Evolutionary conservation across 1,140 invertebrate species (phyloP), one percentile per base, ranked within the genome.

Genomic region (Oryzaephilus surinamensis): DNA sequence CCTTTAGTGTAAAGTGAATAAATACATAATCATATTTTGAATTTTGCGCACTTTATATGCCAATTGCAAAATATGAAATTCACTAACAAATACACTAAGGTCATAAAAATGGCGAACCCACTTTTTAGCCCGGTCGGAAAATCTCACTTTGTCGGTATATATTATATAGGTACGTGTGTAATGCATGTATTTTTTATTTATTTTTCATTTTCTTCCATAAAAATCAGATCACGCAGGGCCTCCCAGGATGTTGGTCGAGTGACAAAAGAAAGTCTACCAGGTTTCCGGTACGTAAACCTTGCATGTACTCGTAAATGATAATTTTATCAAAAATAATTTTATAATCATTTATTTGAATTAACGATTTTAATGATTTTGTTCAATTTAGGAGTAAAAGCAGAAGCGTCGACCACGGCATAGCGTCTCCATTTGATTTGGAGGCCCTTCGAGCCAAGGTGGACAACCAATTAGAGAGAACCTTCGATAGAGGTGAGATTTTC

Each of bases 361-460:
- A n/a, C n/a, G n/a, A n/a, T n/a, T n/a, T n/a, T n/a, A n/a, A n/a
- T 31, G 30, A 31, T 46, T 42, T 53, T 41, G 60, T 51, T 52
- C 56, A 58, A 73, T 74, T 26, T 71, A 88, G 85, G 79, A 86
- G 81, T 56, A 89, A 88, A 66, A 88, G 84, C 60, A 75, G 84
- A 49, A 87, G 84, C 51, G 84, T 88, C 48, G 85, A 89, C 66
- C 84, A 88, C 73, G 83, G 84, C 52, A 80, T 87, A 51, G 71
- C 77, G 27, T 69, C 81, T 27, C 80, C 84, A 26, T 87, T 85
- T 56, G 84, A 88, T 66, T 66, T 87, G 63, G 83, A 87, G 43
- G 74, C 81, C 14, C 71, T 87, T 32, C 74, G 83, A 45, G 83
- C 77, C 51, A 85, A 85, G 65, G 82, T 87, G 47, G 83, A 87